These are phyloP conservation scores for Drosophila paulistorum DNA, from an alignment of 1,140 invertebrate species.

Conservation along the genomic window DNA sequence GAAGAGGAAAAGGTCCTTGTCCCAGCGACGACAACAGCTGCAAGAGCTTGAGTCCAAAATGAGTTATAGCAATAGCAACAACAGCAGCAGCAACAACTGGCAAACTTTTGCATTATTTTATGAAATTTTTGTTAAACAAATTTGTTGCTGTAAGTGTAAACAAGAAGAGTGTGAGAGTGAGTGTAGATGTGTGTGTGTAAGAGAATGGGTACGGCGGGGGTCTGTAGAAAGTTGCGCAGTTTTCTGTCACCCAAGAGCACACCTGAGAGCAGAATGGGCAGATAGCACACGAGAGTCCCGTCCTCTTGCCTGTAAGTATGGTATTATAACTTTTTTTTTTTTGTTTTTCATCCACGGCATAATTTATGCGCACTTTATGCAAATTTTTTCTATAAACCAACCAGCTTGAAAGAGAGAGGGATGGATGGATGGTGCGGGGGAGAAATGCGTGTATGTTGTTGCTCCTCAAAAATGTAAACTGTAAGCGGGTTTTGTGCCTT, in stretches of 20 bases:
- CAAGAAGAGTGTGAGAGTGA: constrained; percentile 11
- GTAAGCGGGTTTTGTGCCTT: constrained; percentile 53
- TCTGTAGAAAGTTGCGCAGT: constrained; percentile 50
- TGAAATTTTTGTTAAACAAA: constrained; percentile 62
- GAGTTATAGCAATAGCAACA: constrained; percentile 47
- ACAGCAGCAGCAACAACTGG: constrained; percentile 35
- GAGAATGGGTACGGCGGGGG: neutral
- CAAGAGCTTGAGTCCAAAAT: constrained; percentile 38
- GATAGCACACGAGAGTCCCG: constrained; percentile 9
- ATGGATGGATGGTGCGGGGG: neutral
- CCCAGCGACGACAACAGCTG: constrained; percentile 14
- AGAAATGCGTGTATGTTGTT: constrained; percentile 6
- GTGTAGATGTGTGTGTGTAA: neutral
- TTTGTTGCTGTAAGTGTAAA: constrained; percentile 56
- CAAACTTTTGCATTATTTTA: constrained; percentile 65
- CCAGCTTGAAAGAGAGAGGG: constrained; percentile 2
- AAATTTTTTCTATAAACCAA: constrained; percentile 59
- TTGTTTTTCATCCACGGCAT: constrained; percentile 35
- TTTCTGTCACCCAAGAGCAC: constrained; percentile 55
- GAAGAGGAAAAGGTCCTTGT: constrained; percentile 10
- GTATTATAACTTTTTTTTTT: constrained; percentile 60
- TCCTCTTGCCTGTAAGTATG: constrained; percentile 53
- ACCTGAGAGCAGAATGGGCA: constrained; percentile 58
- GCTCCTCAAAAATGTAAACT: constrained; percentile 57
- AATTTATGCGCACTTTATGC: constrained; percentile 66